These are phyloP conservation scores for Homalodisca vitripennis DNA, from an alignment of 1,140 invertebrate species.

Conservation along the genomic window DNA sequence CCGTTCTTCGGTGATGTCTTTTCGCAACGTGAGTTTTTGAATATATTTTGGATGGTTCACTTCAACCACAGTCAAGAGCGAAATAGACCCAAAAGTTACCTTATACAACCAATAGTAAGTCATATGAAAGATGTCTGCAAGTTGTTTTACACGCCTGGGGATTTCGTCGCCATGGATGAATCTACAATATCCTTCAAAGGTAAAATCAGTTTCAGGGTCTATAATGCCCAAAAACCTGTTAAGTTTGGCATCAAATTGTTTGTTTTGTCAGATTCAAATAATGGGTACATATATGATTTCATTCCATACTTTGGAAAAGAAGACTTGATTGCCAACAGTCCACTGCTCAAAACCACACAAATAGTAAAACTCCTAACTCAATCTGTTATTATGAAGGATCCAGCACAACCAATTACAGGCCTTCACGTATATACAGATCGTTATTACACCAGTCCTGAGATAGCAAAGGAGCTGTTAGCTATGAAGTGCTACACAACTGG, in stretches of 20 bases:
- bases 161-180: conserved; percentile 33
- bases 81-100: no score
- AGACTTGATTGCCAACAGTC: background rate
- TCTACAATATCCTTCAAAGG: conserved; percentile 39
- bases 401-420: background rate
- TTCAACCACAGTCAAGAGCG: no score
- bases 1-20: no score
- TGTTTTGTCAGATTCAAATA: background rate
- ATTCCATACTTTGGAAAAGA: conserved; percentile 12
- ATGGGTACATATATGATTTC: conserved; percentile 16
- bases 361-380: background rate
- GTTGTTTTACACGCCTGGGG: background rate
- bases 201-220: conserved; percentile 39
- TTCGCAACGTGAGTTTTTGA: no score
- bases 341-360: conserved; percentile 6
- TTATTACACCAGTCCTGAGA: background rate
- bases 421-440: conserved; percentile 11
- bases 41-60: no score
- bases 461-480: background rate
- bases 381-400: conserved; percentile 15
- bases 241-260: conserved; percentile 40
- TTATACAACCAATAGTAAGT: conserved; percentile 23
- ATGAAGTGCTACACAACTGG: background rate
- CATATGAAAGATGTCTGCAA: background rate
- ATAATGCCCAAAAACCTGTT: conserved; percentile 43